Base-by-base conservation (phyloP, 2,888 invertebrate species). In the Tribolium freemani region DNA sequence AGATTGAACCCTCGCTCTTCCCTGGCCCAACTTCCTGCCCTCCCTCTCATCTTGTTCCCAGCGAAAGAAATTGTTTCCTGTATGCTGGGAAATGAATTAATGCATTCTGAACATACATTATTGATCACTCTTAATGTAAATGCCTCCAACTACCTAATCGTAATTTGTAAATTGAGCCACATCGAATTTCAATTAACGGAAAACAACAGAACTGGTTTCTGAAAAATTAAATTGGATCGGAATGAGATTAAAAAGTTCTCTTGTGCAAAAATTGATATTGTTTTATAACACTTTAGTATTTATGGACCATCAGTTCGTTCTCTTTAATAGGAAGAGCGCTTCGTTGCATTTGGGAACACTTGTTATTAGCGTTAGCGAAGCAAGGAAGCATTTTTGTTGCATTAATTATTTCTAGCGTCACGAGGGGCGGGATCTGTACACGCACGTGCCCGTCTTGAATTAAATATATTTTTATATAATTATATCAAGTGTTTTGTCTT, bases 121-220 rank as follows among this genome's bases (percentile, higher is more conserved):
- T 86, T 85, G 84, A 86, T 85, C 80, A 76, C 77, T 80, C 76
- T 79, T 88, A 88, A 88, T 88, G 88, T 88, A 88, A 88, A 88
- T 88, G 88, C 87, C 87, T 86, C 87, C 87, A 88, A 77, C 79
- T 79, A 75, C 75, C 76, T 80, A 78, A 80, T 79, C 77, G 77
- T 78, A 79, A 80, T 80, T 78, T 77, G 54, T 67, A 60, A 58
- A 71, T 71, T 60, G 71, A 71, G 20, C 45, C 56, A 63, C 71
- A 71, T 71, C 51, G 51, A 54, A 71, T 64, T 64, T 71, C 71
- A 71, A 64, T 71, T 71, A 57, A 67, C 67, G 44, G 48, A 54
- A 48, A 56, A 54, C 56, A 67, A 26, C 57, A 53, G 67, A 31
- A 63, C 31, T 50, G 31, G 30, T 53, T 69, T 61, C 58, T 16